Evolutionary conservation across 2,113 vertebrate species (phyloP).

Genomic region (Ibidorhyncha struthersii): DNA sequence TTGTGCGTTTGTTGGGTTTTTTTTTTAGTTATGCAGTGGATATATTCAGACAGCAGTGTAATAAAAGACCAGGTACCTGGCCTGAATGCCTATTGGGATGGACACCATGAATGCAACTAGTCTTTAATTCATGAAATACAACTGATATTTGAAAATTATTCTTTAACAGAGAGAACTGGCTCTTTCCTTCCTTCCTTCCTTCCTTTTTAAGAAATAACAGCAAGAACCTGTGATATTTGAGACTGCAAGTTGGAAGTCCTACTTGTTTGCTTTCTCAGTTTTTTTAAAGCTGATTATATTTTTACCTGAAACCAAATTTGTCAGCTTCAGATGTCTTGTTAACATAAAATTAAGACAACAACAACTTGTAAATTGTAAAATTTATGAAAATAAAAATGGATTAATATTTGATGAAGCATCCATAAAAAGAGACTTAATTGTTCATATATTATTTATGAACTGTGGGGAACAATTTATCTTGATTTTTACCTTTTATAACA

Average conservation of each 20-base stretch:
- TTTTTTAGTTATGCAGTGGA: not conserved
- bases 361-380: constrained; percentile 75
- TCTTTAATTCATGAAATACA: not conserved
- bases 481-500: constrained; percentile 42
- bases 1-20: not conserved
- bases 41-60: not conserved
- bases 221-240: not conserved
- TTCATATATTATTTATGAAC: constrained; percentile 51
- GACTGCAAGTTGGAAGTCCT: not conserved
- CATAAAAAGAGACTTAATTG: constrained; percentile 67
- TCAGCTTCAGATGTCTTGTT: constrained; percentile 42
- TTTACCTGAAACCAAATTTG: constrained; percentile 5
- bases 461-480: constrained; percentile 28
- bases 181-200: not conserved
- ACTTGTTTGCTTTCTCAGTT: not conserved
- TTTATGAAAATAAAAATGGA: constrained; percentile 73
- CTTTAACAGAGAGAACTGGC: not conserved
- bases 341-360: constrained; percentile 59
- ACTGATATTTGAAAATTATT: not conserved
- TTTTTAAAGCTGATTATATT: not conserved
- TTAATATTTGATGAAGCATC: constrained; percentile 68
- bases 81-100: not conserved
- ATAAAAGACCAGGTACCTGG: not conserved
- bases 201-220: not conserved
- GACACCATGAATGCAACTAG: not conserved